A percentile compares a stretch with the other conserved stretches of the same genome.
Conservation (phyloP, 2,797 vertebrate genomes). For the Euphonia xanthogaster region DNA sequence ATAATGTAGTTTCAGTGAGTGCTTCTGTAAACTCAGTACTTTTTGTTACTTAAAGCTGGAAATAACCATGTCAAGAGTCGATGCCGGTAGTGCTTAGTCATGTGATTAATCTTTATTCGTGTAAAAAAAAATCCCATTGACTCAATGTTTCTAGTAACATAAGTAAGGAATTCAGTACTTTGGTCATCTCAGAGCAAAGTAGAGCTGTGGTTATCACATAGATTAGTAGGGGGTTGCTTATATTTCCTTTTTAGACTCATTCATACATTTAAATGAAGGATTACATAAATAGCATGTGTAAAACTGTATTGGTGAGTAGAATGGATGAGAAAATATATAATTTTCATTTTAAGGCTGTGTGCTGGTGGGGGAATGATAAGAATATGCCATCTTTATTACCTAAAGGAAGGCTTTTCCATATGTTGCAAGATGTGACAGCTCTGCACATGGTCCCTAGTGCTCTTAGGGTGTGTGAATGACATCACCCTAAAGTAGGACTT, state of each 20-base stretch:
- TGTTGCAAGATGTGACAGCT: neutral
- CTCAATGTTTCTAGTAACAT: neutral
- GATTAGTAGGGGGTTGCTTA: neutral
- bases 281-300: neutral
- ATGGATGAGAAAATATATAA: neutral
- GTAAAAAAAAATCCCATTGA: slow-evolving; percentile 37
- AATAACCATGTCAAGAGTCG: slow-evolving; percentile 34
- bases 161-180: neutral
- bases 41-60: slow-evolving; percentile 63
- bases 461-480: neutral
- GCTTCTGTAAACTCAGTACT: slow-evolving; percentile 24
- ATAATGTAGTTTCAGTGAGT: neutral
- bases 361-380: neutral
- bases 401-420: neutral
- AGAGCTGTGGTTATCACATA: neutral
- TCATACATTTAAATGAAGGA: neutral
- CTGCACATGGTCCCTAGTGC: neutral
- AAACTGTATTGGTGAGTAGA: neutral
- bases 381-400: neutral
- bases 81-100: neutral
- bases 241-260: neutral
- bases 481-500: neutral
- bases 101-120: slow-evolving; percentile 3
- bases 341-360: neutral
- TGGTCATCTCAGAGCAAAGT: neutral